These are phyloP conservation scores for Littorina saxatilis DNA, from an alignment of 1,140 invertebrate species.

Conservation along the genomic window DNA sequence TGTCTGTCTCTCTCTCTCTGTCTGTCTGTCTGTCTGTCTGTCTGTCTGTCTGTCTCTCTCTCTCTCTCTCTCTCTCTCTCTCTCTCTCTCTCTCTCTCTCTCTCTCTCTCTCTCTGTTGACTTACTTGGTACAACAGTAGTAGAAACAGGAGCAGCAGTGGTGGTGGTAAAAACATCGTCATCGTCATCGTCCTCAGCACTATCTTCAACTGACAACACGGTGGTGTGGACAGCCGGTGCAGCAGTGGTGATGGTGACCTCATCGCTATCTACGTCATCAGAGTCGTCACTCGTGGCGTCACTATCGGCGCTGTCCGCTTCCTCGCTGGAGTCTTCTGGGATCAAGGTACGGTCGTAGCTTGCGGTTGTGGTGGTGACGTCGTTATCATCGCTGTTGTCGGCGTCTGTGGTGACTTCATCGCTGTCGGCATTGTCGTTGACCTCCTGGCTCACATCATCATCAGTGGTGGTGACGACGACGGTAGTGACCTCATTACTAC, in stretches of 20 bases:
- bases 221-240: background rate
- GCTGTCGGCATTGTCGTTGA: background rate
- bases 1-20: background rate
- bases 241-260: background rate
- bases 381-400: background rate
- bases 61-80: background rate
- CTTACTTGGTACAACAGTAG: slow-evolving; percentile 1
- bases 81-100: background rate
- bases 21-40: slow-evolving; percentile 9
- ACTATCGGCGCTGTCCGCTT: background rate
- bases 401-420: background rate
- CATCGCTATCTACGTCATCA: background rate
- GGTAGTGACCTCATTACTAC: background rate
- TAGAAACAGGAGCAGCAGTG: background rate
- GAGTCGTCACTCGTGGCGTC: background rate
- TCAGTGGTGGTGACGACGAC: background rate
- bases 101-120: background rate
- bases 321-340: background rate
- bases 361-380: background rate
- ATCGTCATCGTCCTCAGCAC: slow-evolving; percentile 19
- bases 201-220: background rate
- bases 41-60: background rate
- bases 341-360: background rate
- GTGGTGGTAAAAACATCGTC: background rate
- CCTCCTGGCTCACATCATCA: background rate